Evolutionary conservation across 2,888 invertebrate genomes (phyloP).

Genomic region (Drosophila nigritarsus): DNA sequence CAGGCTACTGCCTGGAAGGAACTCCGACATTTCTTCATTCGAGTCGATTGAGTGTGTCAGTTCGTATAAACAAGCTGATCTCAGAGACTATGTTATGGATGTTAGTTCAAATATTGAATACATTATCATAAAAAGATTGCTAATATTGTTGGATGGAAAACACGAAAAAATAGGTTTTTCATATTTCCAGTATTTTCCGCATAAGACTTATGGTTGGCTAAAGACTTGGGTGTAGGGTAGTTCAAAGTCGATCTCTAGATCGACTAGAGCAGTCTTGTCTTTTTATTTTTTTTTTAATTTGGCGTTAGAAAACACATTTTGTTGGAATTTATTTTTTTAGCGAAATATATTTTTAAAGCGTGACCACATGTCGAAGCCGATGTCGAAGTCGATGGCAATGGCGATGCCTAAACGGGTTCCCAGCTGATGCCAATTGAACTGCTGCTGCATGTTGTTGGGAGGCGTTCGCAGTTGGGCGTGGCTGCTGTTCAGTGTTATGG

Average conservation of each 20-base stretch:
- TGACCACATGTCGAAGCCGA: constrained; percentile 62
- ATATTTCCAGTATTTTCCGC: background rate
- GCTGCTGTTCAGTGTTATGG: constrained; percentile 18
- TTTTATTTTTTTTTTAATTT: constrained; percentile 12
- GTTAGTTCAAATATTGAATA: background rate
- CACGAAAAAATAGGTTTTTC: background rate
- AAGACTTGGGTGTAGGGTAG: background rate
- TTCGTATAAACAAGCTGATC: background rate
- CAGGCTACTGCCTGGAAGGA: too few species aligned
- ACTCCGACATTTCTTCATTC: background rate
- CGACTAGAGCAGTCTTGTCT: background rate
- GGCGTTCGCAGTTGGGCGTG: constrained; percentile 31
- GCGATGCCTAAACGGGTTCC: constrained; percentile 53
- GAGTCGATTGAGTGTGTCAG: background rate
- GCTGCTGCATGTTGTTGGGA: constrained; percentile 12
- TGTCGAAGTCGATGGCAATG: constrained; percentile 2
- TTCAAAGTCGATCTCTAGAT: background rate
- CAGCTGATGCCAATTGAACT: constrained; percentile 51
- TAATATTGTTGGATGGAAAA: background rate
- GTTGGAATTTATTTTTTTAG: constrained; percentile 11
- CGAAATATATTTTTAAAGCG: constrained; percentile 74
- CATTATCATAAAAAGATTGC: too few species aligned
- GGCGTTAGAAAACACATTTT: constrained; percentile 28
- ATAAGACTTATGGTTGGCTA: background rate
- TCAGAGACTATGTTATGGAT: background rate